Percentiles rank a stretch among this genome's conserved stretches.
Evolutionary conservation across 2,888 invertebrate species (phyloP).

Genomic region (Leucophenga montana): DNA sequence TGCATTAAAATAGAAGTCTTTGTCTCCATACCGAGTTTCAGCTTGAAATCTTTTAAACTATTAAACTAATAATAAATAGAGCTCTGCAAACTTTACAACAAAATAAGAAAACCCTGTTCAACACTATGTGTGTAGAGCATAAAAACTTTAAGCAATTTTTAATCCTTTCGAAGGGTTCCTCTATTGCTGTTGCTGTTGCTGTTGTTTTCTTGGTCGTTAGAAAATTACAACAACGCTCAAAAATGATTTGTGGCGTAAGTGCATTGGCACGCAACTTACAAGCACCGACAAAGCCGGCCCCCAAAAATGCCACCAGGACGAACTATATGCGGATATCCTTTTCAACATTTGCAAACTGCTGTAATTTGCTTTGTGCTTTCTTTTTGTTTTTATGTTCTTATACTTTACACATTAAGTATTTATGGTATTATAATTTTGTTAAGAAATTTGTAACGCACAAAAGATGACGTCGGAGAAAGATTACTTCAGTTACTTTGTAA

Average conservation of each 20-base stretch:
- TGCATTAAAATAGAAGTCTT: too few species aligned
- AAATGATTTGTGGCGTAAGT: constrained; percentile 68
- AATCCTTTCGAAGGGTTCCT: constrained; percentile 36
- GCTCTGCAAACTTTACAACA: too few species aligned
- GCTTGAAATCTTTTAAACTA: too few species aligned
- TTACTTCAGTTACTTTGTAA: too few species aligned
- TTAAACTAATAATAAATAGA: too few species aligned
- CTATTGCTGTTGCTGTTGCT: constrained; percentile 17
- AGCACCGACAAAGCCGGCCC: background rate
- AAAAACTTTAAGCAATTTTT: constrained; percentile 21
- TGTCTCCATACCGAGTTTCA: too few species aligned
- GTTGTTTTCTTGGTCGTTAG: constrained; percentile 30
- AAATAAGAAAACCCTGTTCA: too few species aligned
- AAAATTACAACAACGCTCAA: constrained; percentile 44
- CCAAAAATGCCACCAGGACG: background rate
- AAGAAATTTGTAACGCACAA: too few species aligned
- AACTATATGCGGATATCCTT: constrained; percentile 60
- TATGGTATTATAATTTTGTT: constrained; percentile 50
- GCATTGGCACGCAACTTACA: constrained; percentile 67
- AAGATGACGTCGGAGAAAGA: constrained; percentile 26
- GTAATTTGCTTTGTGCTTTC: background rate
- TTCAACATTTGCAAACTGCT: constrained; percentile 52
- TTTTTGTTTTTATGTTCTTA: background rate
- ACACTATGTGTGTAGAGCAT: background rate
- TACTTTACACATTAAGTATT: constrained; percentile 30